Conservation (phyloP, 1,140 invertebrate genomes). For the Conus ventricosus region DNA sequence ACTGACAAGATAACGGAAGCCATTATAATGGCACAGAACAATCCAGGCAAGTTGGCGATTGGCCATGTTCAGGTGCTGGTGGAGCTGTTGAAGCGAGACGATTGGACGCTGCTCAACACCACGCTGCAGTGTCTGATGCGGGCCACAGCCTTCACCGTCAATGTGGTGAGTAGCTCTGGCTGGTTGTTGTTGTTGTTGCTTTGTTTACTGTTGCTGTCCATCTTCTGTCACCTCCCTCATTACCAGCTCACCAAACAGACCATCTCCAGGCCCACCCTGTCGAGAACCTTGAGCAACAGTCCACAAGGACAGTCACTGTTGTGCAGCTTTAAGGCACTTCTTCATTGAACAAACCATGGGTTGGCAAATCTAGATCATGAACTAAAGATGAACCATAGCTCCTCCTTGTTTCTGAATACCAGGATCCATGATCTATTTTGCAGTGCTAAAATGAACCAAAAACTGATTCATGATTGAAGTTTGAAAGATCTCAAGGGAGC, state of each 20-base stretch:
- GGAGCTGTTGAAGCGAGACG: constrained; percentile 75
- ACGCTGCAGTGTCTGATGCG: constrained; percentile 78
- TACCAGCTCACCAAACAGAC: not conserved
- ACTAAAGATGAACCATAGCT: too few relatives aligned
- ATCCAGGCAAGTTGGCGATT: constrained; percentile 46
- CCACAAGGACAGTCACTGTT: not conserved
- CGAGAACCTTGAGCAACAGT: not conserved
- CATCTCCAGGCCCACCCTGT: not conserved
- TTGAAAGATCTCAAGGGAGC: too few relatives aligned
- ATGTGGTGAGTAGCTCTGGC: constrained; percentile 73
- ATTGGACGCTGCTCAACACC: constrained; percentile 76
- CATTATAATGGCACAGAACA: constrained; percentile 45
- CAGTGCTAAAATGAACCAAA: too few relatives aligned
- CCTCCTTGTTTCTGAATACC: too few relatives aligned
- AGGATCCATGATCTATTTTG: too few relatives aligned
- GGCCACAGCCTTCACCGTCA: constrained; percentile 78
- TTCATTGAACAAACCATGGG: too few relatives aligned
- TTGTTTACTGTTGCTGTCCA: not conserved
- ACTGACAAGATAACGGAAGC: constrained; percentile 46
- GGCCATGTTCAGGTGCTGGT: constrained; percentile 76
- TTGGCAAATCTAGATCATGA: too few relatives aligned
- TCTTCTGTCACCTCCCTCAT: not conserved
- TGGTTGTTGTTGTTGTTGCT: too few relatives aligned
- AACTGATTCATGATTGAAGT: too few relatives aligned
- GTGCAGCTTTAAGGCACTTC: too few relatives aligned